phyloP scores from a whole-genome alignment of 1,140 invertebrate species.

The Meloidogyne floridensis region DNA sequence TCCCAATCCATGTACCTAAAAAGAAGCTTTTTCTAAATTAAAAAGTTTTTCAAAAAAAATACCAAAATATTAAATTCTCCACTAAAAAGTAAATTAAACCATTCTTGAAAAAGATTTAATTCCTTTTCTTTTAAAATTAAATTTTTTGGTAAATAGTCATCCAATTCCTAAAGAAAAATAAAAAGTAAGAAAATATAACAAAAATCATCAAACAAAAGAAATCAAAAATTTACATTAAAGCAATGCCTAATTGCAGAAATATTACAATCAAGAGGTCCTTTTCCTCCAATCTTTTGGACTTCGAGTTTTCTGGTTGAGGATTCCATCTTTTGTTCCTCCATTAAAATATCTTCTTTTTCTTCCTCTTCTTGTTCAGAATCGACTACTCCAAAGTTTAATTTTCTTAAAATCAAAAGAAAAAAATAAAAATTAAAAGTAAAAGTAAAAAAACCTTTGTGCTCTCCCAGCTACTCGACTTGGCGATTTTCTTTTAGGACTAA shows the following conservation, averaged over 20 bases:
- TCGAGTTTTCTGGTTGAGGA: not conserved
- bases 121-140: not conserved
- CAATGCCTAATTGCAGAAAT: constrained; percentile 14
- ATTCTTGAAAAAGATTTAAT: constrained; percentile 18
- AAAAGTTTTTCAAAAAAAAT: constrained; percentile 3
- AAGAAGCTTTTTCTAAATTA: not conserved
- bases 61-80: constrained; percentile 36
- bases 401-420: constrained; percentile 14
- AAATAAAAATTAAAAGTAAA: not conserved
- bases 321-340: not conserved
- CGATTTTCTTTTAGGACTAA: constrained; percentile 33
- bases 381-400: not conserved
- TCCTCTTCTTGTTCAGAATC: constrained; percentile 29
- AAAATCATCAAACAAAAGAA: too few species aligned
- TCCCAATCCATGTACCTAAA: constrained; percentile 36
- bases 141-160: constrained; percentile 13
- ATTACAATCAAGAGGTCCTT: not conserved
- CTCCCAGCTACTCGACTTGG: constrained; percentile 19
- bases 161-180: constrained; percentile 23
- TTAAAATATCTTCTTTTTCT: not conserved
- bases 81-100: constrained; percentile 8
- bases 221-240: constrained; percentile 11
- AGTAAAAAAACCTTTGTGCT: constrained; percentile 1
- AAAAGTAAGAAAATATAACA: not conserved
- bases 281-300: constrained; percentile 7